Evolutionary conservation across 2,797 vertebrate species (phyloP).

Genomic region (Anabas testudineus): DNA sequence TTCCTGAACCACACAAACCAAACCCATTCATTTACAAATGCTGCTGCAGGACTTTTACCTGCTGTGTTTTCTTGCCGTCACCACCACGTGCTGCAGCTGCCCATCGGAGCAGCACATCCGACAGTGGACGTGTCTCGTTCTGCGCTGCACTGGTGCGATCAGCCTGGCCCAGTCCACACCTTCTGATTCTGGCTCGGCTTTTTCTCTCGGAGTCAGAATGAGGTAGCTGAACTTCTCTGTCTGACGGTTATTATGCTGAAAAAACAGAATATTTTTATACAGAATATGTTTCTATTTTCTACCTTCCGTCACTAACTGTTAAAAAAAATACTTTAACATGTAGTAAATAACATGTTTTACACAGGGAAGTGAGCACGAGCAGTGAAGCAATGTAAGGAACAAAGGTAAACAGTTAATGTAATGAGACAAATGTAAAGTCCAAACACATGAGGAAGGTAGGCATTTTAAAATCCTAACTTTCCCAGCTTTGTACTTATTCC

Average conservation of each 20-base stretch:
- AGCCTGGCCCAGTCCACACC: conserved; percentile 83
- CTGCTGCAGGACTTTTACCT: conserved; percentile 72
- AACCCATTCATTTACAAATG: neutral
- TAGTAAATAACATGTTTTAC: no score
- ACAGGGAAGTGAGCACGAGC: no score
- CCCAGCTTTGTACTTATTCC: no score
- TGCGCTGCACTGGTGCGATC: conserved; percentile 80
- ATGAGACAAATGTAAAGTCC: neutral
- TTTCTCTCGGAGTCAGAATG: conserved; percentile 81
- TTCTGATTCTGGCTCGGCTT: neutral
- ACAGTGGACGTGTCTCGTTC: conserved; percentile 88
- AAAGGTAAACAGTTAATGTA: no score
- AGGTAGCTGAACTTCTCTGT: conserved; percentile 89
- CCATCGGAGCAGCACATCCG: conserved; percentile 85
- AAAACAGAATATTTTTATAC: neutral
- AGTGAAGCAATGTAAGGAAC: no score
- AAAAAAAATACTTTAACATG: no score
- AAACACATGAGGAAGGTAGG: neutral
- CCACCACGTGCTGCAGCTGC: conserved; percentile 80
- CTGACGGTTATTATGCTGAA: conserved; percentile 75
- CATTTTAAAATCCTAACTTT: no score
- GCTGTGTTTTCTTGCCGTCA: conserved; percentile 85
- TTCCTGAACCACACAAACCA: neutral
- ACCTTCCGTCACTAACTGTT: no score
- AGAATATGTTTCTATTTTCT: no score